Base-by-base conservation (phyloP, 1,140 invertebrate genomes). In the Neodiprion lecontei region DNA sequence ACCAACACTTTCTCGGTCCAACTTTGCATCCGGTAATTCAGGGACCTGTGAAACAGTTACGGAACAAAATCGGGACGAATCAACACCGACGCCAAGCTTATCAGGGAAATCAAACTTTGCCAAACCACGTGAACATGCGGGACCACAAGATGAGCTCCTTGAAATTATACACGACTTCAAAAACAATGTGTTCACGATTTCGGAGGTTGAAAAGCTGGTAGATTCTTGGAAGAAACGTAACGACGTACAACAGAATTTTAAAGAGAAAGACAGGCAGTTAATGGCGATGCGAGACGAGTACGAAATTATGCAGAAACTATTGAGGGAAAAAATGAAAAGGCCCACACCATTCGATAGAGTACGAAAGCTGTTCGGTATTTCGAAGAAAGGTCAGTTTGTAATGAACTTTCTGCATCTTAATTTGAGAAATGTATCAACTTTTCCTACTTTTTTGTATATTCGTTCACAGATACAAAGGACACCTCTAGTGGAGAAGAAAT, bases 151-250 rank as follows among this genome's bases (percentile, higher is more conserved):
- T 73, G 95, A 96, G 83, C 87, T 97, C 61, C 90, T 94, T 1
- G 95, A 96, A 87, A 95, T 97, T 28, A 95, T 97, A 79, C 95
- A 95, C 79, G 95, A 96, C 81, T 96, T 96, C 80, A 97, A 96
- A 85, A 96, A 96, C 80, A 96, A 96, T 79, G 94, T 96, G 1
- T 94, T 95, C 72, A 94, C 94, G 0, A 95, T 96, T 78, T 90
- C 92, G 4, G 94, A 96, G 88, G 94, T 96, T 0, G 95, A 96
- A 86, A 92, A 94, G 79, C 87, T 96, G 9, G 95, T 96, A 10
- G 93, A 95, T 85, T 93, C 93, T 80, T 97, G 95, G 95, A 92
- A 92, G 79, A 95, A 94, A 78, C 91, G 95, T 72, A 95, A 95
- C 79, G 95, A 96, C 84, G 95, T 95, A 0, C 94, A 96, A 79